Evolutionary conservation across 2,888 invertebrate genomes (phyloP).

Genomic region (Drosophila nr. perissopoda): DNA sequence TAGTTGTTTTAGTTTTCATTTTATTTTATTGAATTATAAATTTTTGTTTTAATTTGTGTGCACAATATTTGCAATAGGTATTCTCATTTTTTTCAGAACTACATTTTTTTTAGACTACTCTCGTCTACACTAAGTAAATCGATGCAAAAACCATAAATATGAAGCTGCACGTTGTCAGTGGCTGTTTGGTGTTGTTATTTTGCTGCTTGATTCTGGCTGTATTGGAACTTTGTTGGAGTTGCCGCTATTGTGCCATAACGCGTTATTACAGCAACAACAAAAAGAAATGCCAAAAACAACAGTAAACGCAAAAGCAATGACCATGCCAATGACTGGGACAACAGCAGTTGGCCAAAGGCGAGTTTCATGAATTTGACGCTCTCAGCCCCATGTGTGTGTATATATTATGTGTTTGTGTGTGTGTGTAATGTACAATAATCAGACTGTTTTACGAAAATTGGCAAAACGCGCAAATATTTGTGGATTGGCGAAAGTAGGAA

Average conservation of each 20-base stretch:
- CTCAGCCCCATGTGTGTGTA: constrained; percentile 4
- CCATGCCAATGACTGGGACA: constrained; percentile 44
- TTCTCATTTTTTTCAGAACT: neutral
- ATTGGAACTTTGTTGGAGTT: constrained; percentile 58
- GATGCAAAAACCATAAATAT: constrained; percentile 60
- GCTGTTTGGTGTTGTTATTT: constrained; percentile 47
- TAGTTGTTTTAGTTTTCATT: neutral
- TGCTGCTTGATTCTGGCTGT: constrained; percentile 59
- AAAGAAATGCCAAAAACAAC: constrained; percentile 23
- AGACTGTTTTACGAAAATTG: constrained; percentile 67
- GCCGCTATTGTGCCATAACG: constrained; percentile 64
- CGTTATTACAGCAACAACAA: constrained; percentile 67
- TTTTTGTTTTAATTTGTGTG: neutral
- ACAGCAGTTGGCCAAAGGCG: constrained; percentile 64
- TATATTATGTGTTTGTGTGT: constrained; percentile 23
- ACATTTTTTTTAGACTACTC: constrained; percentile 26
- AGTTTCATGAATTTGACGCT: constrained; percentile 34
- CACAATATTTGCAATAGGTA: neutral
- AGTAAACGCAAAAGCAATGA: constrained; percentile 27
- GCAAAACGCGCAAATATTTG: constrained; percentile 71
- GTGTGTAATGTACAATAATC: constrained; percentile 64
- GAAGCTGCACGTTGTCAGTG: constrained; percentile 63
- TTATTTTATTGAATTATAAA: neutral
- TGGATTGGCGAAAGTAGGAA: constrained; percentile 19
- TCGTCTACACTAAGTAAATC: constrained; percentile 33